These are phyloP conservation scores for Callosobruchus maculatus DNA, from an alignment of 2,888 invertebrate genomes.

Conservation along the genomic window DNA sequence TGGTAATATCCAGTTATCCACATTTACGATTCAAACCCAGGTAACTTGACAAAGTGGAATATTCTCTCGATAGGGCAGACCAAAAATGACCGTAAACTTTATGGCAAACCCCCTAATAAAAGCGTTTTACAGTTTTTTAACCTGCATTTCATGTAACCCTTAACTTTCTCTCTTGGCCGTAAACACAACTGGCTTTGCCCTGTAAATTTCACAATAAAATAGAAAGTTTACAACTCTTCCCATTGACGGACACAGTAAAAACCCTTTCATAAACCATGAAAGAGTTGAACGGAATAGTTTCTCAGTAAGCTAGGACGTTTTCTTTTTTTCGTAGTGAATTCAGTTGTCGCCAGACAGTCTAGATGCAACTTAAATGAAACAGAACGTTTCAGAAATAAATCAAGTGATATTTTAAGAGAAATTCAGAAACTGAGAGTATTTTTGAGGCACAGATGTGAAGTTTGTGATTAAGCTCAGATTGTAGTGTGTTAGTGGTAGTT, in stretches of 20 bases:
- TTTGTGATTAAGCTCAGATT: too few relatives aligned
- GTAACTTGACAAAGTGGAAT: neutral
- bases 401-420: too few relatives aligned
- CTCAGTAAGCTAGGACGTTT: too few relatives aligned
- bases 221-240: neutral
- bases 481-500: too few relatives aligned
- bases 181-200: neutral
- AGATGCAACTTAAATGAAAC: neutral
- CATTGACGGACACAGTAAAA: neutral
- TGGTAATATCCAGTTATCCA: too few relatives aligned
- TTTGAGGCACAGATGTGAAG: too few relatives aligned
- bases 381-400: too few relatives aligned
- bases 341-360: neutral
- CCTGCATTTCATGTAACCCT: neutral
- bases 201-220: neutral
- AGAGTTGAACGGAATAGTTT: neutral
- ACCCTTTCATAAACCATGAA: neutral
- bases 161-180: neutral
- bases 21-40: too few relatives aligned
- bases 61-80: neutral
- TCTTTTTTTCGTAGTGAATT: too few relatives aligned
- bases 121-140: neutral
- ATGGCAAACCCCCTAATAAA: neutral
- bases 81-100: neutral
- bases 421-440: too few relatives aligned